A percentile compares a stretch with the other conserved stretches of the same genome.
These are phyloP conservation scores for Eulemur rufifrons DNA, from an alignment of 2,113 vertebrate species.

Conservation along the genomic window DNA sequence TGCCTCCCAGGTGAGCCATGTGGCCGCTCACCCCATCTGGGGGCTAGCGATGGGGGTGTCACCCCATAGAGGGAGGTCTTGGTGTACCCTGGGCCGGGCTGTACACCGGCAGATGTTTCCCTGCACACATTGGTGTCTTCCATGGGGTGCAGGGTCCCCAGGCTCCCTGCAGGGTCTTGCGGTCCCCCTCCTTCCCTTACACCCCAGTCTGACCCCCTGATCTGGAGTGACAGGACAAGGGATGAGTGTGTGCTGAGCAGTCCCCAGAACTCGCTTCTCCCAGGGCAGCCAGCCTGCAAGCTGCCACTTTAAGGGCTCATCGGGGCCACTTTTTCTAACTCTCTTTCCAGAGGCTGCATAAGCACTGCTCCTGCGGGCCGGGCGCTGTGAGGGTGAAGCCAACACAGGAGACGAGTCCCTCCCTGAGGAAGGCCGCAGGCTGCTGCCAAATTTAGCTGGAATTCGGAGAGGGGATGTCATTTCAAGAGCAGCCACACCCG, in stretches of 20 bases:
- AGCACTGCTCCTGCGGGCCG: not conserved
- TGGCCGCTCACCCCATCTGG: fast-evolving
- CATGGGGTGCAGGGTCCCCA: not conserved
- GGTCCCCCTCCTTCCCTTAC: not conserved
- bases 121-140: not conserved
- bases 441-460: not conserved
- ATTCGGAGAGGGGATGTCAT: not conserved
- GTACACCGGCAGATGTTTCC: not conserved
- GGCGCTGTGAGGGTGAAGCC: not conserved
- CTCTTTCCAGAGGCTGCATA: not conserved
- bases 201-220: not conserved
- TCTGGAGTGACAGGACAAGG: not conserved
- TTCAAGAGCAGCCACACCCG: not conserved
- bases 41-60: too few species aligned
- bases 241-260: too few species aligned
- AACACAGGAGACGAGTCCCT: too few species aligned
- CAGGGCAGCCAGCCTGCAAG: too few species aligned
- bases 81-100: too few species aligned
- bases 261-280: fast-evolving
- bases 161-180: not conserved
- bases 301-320: not conserved
- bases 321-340: not conserved
- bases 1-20: not conserved
- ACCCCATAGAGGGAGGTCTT: not conserved
- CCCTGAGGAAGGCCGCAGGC: fast-evolving